A percentile compares a stretch with the other conserved stretches of the same genome.
Conservation (phyloP, 2,113 vertebrate species). For the Mesocricetus auratus region DNA sequence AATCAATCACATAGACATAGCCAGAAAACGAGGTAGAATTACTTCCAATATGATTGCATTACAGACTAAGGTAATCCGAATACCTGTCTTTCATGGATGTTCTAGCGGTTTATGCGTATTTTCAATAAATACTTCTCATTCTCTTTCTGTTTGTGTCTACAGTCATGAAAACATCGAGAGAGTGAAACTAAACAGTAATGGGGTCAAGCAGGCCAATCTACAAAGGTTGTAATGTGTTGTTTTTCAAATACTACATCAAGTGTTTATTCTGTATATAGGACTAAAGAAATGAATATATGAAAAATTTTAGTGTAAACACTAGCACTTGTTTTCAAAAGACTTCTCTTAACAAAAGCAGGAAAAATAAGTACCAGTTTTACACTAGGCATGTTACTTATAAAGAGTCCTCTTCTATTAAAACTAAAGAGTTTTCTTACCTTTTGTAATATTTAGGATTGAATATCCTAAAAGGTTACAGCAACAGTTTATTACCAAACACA, state of each 20-base stretch:
- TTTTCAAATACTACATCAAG: background rate
- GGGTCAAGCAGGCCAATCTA: background rate
- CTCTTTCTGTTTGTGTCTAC: background rate
- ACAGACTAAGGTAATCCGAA: background rate
- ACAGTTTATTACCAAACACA: conserved; percentile 29
- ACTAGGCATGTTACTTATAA: conserved; percentile 8
- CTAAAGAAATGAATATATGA: background rate
- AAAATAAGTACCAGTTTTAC: conserved; percentile 35
- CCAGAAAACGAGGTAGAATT: background rate
- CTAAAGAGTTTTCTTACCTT: background rate
- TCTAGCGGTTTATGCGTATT: background rate
- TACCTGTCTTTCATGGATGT: background rate
- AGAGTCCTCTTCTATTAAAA: background rate
- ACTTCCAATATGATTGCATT: conserved; percentile 16
- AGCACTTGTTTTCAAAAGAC: background rate
- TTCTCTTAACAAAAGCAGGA: background rate
- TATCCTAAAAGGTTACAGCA: background rate
- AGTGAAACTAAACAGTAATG: background rate
- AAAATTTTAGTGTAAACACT: background rate
- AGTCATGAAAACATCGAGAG: background rate
- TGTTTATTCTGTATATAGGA: background rate
- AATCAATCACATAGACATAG: conserved; percentile 23
- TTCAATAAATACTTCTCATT: background rate
- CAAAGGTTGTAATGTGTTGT: background rate
- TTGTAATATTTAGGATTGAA: conserved; percentile 43